These are phyloP conservation scores for Sclerodermus sp. DNA, from an alignment of 2,888 invertebrate genomes.

Conservation along the genomic window DNA sequence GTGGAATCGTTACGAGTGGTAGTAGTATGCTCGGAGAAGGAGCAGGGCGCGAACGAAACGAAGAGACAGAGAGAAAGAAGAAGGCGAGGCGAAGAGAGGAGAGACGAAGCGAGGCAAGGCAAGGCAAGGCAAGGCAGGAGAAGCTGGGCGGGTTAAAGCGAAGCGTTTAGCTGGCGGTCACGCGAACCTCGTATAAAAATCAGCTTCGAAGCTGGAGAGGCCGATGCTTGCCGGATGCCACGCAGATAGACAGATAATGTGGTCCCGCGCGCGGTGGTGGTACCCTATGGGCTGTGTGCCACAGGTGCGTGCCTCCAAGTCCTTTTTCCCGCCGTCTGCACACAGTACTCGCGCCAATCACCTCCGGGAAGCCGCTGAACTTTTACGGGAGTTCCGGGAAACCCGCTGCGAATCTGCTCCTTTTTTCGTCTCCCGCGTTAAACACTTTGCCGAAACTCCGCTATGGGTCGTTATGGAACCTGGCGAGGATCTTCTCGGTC, in stretches of 20 bases:
- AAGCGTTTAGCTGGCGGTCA: constrained; percentile 50
- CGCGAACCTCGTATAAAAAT: constrained; percentile 50
- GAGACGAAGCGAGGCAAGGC: neutral
- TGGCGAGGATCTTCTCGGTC: too few relatives aligned
- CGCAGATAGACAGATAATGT: constrained; percentile 36
- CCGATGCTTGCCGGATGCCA: constrained; percentile 21
- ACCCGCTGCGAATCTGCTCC: too few relatives aligned
- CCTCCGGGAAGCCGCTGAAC: neutral
- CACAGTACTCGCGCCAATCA: too few relatives aligned
- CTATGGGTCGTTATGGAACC: too few relatives aligned
- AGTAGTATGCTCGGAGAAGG: too few relatives aligned
- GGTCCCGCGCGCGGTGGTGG: constrained; percentile 18
- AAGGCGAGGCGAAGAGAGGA: constrained; percentile 5
- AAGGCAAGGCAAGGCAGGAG: constrained; percentile 10
- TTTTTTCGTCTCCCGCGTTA: too few relatives aligned
- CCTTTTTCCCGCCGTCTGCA: constrained; percentile 11
- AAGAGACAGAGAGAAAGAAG: constrained; percentile 12
- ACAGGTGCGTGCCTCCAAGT: constrained; percentile 36
- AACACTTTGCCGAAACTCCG: too few relatives aligned
- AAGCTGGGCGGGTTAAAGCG: constrained; percentile 37
- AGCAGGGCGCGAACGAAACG: neutral
- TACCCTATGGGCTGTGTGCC: constrained; percentile 19
- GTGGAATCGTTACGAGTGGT: neutral
- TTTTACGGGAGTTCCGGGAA: neutral
- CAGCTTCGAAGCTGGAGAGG: constrained; percentile 25